A percentile compares a stretch with the other conserved stretches of the same genome.
Conservation (phyloP, 2,113 vertebrate species). For the Xyrauchen texanus region DNA sequence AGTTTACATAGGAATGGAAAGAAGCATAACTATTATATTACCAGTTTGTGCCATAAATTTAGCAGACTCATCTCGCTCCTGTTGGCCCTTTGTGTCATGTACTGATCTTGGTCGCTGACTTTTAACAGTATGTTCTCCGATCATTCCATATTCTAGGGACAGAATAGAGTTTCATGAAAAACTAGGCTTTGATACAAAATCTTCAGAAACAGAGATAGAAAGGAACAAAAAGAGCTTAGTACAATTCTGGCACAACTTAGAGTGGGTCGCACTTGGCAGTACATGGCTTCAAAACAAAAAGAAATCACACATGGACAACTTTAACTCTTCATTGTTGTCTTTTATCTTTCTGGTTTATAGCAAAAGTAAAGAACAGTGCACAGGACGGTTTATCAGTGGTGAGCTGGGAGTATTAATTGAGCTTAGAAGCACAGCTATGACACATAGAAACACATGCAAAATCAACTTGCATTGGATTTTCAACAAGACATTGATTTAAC, state of each 20-base stretch:
- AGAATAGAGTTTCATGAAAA: conserved; percentile 99
- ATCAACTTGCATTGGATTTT: conserved; percentile 70
- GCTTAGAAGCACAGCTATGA: conserved; percentile 77
- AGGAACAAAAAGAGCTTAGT: conserved; percentile 67
- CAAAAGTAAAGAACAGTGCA: conserved; percentile 74
- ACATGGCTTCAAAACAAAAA: conserved; percentile 73
- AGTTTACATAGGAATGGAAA: conserved; percentile 89
- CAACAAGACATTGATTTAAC: conserved; percentile 54
- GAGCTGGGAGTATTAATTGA: conserved; percentile 78
- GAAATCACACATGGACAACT: conserved; percentile 75
- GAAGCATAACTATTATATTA: conserved; percentile 99
- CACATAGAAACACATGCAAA: conserved; percentile 80
- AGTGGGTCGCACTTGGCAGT: conserved; percentile 64
- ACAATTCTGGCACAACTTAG: conserved; percentile 68
- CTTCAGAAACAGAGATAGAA: conserved; percentile 67
- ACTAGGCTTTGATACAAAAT: conserved; percentile 79
- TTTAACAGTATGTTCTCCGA: conserved; percentile 99
- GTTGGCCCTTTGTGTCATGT: conserved; percentile 99
- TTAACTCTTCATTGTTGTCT: conserved; percentile 44
- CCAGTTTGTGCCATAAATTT: conserved; percentile 99
- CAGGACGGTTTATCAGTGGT: conserved; percentile 71
- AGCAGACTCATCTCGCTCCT: conserved; percentile 99
- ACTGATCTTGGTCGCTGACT: conserved; percentile 99
- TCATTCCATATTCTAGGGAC: conserved; percentile 99
- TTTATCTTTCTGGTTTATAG: conserved; percentile 52